phyloP scores from a whole-genome alignment of 2,113 vertebrate species.

The Pardalotus punctatus region DNA sequence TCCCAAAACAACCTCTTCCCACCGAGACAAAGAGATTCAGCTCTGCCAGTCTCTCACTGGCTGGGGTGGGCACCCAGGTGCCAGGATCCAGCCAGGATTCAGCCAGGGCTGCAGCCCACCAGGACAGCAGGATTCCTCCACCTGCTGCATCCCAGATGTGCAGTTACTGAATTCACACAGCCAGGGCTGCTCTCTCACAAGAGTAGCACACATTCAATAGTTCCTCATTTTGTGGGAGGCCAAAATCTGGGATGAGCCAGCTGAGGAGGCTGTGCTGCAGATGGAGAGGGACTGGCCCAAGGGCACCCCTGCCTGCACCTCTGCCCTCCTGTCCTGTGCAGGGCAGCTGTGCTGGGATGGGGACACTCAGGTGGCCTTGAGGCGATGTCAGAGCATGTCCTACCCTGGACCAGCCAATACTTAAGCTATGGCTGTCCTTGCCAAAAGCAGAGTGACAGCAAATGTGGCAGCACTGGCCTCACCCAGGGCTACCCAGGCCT shows the following conservation, averaged over 20 bases:
- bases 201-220: neutral
- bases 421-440: neutral
- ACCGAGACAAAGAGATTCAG: neutral
- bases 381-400: neutral
- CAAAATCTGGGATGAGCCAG: neutral
- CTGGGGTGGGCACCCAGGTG: neutral
- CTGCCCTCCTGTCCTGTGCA: neutral
- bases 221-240: neutral
- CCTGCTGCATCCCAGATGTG: neutral
- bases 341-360: neutral
- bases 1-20: neutral
- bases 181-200: neutral
- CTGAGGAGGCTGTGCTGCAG: neutral
- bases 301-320: accelerated
- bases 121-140: neutral
- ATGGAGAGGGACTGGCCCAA: neutral
- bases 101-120: neutral
- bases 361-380: neutral
- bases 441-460: neutral
- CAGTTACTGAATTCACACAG: no score
- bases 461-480: neutral
- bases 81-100: neutral
- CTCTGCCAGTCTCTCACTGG: neutral
- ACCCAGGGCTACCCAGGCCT: accelerated
- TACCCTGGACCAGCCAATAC: neutral